phyloP scores from a whole-genome alignment of 2,888 invertebrate species.

The Oligia strigilis region DNA sequence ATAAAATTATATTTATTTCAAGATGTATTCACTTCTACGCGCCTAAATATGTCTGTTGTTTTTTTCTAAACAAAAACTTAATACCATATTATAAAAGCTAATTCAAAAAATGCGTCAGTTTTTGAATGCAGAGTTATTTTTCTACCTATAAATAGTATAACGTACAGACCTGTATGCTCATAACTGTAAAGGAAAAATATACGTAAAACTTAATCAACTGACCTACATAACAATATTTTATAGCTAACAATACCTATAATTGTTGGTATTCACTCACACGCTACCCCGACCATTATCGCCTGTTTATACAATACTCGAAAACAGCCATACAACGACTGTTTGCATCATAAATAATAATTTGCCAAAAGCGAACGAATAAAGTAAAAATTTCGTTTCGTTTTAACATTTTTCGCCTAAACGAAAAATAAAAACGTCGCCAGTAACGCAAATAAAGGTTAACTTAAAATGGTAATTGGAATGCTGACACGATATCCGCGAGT shows the following conservation, averaged over 20 bases:
- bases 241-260: constrained; percentile 21
- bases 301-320: constrained; percentile 78
- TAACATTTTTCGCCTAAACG: constrained; percentile 56
- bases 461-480: constrained; percentile 76
- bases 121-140: not conserved
- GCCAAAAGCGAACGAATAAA: constrained; percentile 69
- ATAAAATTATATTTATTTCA: not conserved
- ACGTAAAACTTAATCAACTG: not conserved
- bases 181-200: not conserved
- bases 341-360: constrained; percentile 80
- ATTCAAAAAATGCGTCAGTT: not conserved
- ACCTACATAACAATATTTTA: constrained; percentile 14
- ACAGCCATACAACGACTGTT: constrained; percentile 74
- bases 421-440: constrained; percentile 52
- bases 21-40: not conserved
- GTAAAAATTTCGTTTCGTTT: constrained; percentile 62
- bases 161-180: not conserved
- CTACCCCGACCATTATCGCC: constrained; percentile 69
- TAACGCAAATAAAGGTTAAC: constrained; percentile 70
- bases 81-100: not conserved
- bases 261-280: constrained; percentile 36
- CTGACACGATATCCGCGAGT: constrained; percentile 71
- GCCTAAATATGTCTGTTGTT: not conserved
- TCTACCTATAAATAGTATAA: not conserved
- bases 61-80: not conserved